A percentile compares a stretch with the other conserved stretches of the same genome.
Conservation (phyloP, 37 sponge, comb jelly and placozoan species). For the Beroe forskalii region DNA sequence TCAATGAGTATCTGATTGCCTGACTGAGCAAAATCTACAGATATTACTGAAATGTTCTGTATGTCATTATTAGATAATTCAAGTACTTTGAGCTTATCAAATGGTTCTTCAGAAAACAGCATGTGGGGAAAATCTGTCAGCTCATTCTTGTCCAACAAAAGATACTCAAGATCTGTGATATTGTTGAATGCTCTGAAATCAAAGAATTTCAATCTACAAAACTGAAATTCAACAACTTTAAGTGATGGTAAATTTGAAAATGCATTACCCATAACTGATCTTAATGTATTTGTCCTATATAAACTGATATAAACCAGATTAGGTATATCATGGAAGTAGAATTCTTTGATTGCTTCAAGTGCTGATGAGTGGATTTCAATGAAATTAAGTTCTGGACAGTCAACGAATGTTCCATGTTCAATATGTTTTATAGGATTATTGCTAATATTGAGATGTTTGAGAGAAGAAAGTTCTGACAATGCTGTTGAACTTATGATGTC, state of each 20-base stretch:
- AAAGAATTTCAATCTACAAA: background rate
- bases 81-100: background rate
- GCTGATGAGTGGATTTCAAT: slow-evolving; percentile 1
- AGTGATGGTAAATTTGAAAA: slow-evolving; percentile 20
- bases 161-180: background rate
- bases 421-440: slow-evolving; percentile 31
- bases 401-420: background rate
- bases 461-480: background rate
- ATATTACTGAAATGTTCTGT: background rate
- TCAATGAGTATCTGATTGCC: slow-evolving; percentile 10
- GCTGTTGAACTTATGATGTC: background rate
- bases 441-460: slow-evolving; percentile 34
- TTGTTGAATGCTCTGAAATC: slow-evolving; percentile 32
- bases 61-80: background rate
- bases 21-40: background rate
- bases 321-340: background rate
- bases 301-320: background rate
- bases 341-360: background rate
- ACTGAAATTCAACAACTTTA: background rate
- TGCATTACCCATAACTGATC: background rate
- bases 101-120: background rate
- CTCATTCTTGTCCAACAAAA: slow-evolving; percentile 14
- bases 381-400: background rate
- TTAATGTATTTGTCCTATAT: background rate
- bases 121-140: slow-evolving; percentile 31